Percentiles rank a stretch among this genome's conserved stretches.
phyloP scores from a whole-genome alignment of 2,888 invertebrate species.

The Pristionchus exspectatus region DNA sequence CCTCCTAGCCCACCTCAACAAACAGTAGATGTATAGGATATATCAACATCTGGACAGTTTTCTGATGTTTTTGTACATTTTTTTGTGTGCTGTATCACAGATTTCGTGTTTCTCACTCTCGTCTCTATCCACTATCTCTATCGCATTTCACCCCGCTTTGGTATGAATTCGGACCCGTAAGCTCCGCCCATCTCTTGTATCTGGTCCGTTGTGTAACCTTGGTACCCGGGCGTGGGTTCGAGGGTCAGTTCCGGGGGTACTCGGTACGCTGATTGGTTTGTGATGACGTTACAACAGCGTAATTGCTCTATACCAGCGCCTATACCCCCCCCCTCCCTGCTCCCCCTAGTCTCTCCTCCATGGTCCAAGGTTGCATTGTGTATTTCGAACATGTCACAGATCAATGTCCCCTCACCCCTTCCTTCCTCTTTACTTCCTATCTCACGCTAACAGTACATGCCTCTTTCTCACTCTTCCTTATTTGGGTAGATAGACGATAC shows the following conservation, averaged over 20 bases:
- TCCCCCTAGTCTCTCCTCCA: no score
- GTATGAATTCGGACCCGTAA: slow-evolving; percentile 43
- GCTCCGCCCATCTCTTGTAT: slow-evolving; percentile 32
- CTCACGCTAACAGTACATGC: slow-evolving; percentile 2
- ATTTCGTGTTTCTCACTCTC: slow-evolving; percentile 38
- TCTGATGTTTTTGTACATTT: slow-evolving; percentile 39
- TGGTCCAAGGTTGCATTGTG: slow-evolving; percentile 34
- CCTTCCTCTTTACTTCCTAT: neutral
- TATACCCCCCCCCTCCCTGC: neutral
- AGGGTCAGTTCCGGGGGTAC: neutral
- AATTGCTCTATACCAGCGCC: neutral
- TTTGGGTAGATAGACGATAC: slow-evolving; percentile 50
- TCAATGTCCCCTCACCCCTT: neutral
- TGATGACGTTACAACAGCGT: neutral
- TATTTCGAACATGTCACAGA: slow-evolving; percentile 51
- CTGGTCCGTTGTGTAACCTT: slow-evolving; percentile 39
- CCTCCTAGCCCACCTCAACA: neutral
- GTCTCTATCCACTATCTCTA: neutral
- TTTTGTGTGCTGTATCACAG: slow-evolving; percentile 20
- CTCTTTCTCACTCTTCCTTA: neutral
- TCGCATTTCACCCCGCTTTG: slow-evolving; percentile 26
- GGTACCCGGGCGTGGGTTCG: neutral
- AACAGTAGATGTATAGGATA: neutral
- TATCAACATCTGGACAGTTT: neutral
- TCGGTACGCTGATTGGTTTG: neutral